Conservation (phyloP, 2,113 vertebrate species). For the Psilopogon haemacephalus region DNA sequence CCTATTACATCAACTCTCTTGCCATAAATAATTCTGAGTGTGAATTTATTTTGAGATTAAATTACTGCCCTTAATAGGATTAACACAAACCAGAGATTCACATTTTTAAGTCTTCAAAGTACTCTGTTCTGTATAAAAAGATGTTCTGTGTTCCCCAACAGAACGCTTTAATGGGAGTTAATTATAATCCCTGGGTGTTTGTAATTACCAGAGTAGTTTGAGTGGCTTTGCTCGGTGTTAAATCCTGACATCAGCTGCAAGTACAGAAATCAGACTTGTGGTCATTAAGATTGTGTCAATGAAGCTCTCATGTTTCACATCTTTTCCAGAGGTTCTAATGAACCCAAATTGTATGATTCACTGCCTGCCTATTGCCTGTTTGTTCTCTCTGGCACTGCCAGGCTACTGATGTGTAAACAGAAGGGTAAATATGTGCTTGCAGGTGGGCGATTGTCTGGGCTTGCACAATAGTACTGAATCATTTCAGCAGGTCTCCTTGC, state of each 20-base stretch:
- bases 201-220: constrained; percentile 22
- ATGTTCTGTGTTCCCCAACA: neutral
- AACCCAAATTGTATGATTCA: neutral
- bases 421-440: neutral
- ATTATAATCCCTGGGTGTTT: neutral
- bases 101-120: neutral
- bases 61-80: neutral
- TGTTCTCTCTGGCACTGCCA: constrained; percentile 33
- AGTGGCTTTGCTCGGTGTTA: neutral
- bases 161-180: neutral
- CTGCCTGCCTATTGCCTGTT: neutral
- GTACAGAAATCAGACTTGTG: constrained; percentile 4
- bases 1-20: neutral
- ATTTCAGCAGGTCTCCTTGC: constrained; percentile 37
- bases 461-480: constrained; percentile 30
- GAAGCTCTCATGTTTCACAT: neutral
- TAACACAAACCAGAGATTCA: neutral
- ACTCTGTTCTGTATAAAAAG: neutral
- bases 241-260: constrained; percentile 29
- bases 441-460: neutral
- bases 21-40: neutral
- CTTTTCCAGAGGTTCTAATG: constrained; percentile 2
- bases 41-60: neutral
- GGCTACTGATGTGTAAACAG: constrained; percentile 19
- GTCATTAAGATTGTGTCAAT: neutral